Base-by-base conservation (phyloP, 1,140 invertebrate genomes). In the Brachionus manjavacas region DNA sequence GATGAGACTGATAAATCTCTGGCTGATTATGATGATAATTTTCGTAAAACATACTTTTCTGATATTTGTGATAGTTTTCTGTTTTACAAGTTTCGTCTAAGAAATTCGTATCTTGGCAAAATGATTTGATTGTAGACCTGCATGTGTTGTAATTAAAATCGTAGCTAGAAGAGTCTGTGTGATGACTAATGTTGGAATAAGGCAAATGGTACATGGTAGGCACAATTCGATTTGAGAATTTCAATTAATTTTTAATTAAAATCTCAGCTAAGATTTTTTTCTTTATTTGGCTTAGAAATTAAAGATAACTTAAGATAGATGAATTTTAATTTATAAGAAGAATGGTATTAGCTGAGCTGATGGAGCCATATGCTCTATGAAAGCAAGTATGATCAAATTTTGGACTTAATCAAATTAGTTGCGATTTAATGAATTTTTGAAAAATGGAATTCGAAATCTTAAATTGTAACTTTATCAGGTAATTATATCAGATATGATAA, bases 131-230 rank as follows among this genome's bases (percentile, higher is more conserved):
- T 76, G 9, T 76, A 76, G 72, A 9, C 72, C 41, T 76, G 41
- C 72, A 76, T 52, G 72, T 76, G 41, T 49, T 76, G 25, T 76
- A 76, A 76, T 76, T 76, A 49, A 76, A 76, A 49, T 76, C 41
- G 25, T 76, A 49, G 43, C 31, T 49, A 35, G 72, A 49, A 11
- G 20, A 49, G 31, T 76, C 39, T 25, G 41, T 2, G 9, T 49
- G 46, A 14, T 76, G 41, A 20, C 41, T 49, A 23, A 74, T 74
- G 70, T 41, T 43, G 14, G 31, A 41, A 41, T 41, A 41, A 76
- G 68, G 16, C 68, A 72, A 72, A 72, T 72, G 28, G 68, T 72
- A 41, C 68, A 72, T 72, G n/a, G 39, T 72, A 41, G 31, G 16
- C 14, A 72, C 14, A 72, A 72, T 41, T 8, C 31, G 9, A 68